phyloP scores from a whole-genome alignment of 2,888 invertebrate species.

The Cheilosia variabilis region DNA sequence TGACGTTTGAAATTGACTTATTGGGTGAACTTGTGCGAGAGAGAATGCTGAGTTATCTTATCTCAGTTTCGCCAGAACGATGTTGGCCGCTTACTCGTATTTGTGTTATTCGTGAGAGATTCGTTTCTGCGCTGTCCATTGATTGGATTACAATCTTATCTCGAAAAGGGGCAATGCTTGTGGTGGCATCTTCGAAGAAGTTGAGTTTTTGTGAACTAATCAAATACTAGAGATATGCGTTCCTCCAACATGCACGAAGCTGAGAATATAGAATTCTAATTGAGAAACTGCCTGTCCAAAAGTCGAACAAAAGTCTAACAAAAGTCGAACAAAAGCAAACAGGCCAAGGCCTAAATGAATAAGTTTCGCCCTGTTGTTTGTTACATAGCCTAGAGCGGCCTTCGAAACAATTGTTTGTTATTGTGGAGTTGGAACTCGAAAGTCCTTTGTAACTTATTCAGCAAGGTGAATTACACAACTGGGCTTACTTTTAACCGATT shows the following conservation, averaged over 20 bases:
- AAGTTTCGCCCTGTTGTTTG: not conserved
- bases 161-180: not conserved
- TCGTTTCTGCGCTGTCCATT: slow-evolving; percentile 12
- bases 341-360: not conserved
- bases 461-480: not conserved
- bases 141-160: slow-evolving; percentile 17
- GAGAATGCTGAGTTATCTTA: slow-evolving; percentile 46
- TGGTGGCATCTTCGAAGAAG: not conserved
- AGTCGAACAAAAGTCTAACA: not conserved
- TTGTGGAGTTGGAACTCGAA: not conserved
- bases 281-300: not conserved
- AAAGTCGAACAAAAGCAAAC: not conserved
- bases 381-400: not conserved
- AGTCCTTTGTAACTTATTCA: not conserved
- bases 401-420: not conserved
- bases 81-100: not conserved
- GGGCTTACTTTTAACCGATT: not conserved
- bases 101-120: slow-evolving; percentile 9
- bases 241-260: not conserved
- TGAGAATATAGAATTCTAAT: not conserved
- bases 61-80: slow-evolving; percentile 23
- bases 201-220: not conserved
- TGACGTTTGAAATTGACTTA: slow-evolving; percentile 64
- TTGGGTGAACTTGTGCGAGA: slow-evolving; percentile 60
- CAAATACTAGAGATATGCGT: not conserved